phyloP scores from a whole-genome alignment of 2,888 invertebrate genomes.

The Oscheius sp. region DNA sequence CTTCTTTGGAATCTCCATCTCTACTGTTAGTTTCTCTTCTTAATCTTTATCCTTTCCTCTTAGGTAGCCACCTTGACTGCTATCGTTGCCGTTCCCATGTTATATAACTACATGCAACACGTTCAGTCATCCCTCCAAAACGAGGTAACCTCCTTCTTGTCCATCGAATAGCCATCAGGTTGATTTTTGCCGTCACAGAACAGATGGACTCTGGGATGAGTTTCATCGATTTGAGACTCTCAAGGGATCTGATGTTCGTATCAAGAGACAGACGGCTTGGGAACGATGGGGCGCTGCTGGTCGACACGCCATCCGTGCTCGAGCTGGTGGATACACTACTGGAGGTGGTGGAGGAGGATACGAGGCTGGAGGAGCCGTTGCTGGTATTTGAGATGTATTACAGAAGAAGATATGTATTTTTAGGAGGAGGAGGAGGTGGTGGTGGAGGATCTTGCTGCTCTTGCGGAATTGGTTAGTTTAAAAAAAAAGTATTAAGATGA shows the following conservation, averaged over 20 bases:
- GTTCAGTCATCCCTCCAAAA: constrained; percentile 66
- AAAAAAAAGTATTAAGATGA: no score
- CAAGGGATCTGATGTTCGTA: constrained; percentile 43
- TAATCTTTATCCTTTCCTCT: neutral
- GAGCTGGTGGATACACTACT: constrained; percentile 43
- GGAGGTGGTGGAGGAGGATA: constrained; percentile 42
- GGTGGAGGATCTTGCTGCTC: constrained; percentile 54
- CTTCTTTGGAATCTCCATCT: constrained; percentile 58
- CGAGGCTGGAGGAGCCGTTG: constrained; percentile 10
- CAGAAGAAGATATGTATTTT: constrained; percentile 24
- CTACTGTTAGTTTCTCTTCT: constrained; percentile 32
- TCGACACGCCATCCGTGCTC: constrained; percentile 28
- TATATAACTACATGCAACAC: constrained; percentile 69
- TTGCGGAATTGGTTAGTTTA: constrained; percentile 54
- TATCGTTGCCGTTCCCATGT: constrained; percentile 68
- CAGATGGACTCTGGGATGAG: constrained; percentile 61
- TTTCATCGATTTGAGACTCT: constrained; percentile 53
- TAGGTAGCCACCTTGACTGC: constrained; percentile 66
- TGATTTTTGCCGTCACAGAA: constrained; percentile 54
- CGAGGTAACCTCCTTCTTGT: constrained; percentile 36
- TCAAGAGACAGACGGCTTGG: constrained; percentile 41
- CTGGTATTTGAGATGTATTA: no score
- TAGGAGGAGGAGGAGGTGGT: constrained; percentile 33
- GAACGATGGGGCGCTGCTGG: constrained; percentile 18
- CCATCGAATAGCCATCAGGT: constrained; percentile 26